Evolutionary conservation across 2,797 vertebrate species (phyloP).

Genomic region (Ctenopoma multispine): DNA sequence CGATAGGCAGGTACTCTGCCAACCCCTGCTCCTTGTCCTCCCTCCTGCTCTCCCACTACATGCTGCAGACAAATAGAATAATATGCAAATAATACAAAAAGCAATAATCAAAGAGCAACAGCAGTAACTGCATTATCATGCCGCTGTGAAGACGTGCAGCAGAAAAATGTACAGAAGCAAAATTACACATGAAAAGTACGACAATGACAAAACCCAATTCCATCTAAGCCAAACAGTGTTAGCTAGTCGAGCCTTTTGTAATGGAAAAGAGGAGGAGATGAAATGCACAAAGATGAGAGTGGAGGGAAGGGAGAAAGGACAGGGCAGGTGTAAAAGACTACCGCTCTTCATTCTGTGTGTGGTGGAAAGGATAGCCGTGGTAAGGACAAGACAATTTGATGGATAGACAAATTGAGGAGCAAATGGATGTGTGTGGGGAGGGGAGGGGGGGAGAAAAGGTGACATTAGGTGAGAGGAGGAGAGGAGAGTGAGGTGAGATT

Average conservation of each 20-base stretch:
- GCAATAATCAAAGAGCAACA: constrained; percentile 37
- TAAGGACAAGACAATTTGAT: no score
- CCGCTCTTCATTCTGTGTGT: constrained; percentile 39
- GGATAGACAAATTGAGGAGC: constrained; percentile 47
- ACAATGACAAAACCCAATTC: background rate
- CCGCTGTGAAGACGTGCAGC: background rate
- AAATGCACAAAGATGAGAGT: constrained; percentile 2
- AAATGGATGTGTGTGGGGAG: constrained; percentile 21
- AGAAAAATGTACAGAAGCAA: background rate
- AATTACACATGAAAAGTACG: background rate
- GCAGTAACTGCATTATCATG: constrained; percentile 11
- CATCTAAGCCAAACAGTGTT: background rate
- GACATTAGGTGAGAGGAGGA: constrained; percentile 35
- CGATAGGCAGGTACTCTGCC: constrained; percentile 41
- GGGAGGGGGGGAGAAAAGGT: background rate
- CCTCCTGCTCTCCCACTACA: constrained; percentile 3
- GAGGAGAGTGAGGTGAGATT: constrained; percentile 18
- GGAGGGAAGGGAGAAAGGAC: constrained; percentile 7
- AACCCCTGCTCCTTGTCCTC: background rate
- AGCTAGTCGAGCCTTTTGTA: background rate
- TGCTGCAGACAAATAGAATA: constrained; percentile 15
- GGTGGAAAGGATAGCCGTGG: constrained; percentile 49
- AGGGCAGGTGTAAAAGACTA: constrained; percentile 59
- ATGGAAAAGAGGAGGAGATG: constrained; percentile 1
- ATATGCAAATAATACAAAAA: constrained; percentile 33